These are phyloP conservation scores for Neoarius graeffei DNA, from an alignment of 2,113 vertebrate genomes.

Conservation along the genomic window DNA sequence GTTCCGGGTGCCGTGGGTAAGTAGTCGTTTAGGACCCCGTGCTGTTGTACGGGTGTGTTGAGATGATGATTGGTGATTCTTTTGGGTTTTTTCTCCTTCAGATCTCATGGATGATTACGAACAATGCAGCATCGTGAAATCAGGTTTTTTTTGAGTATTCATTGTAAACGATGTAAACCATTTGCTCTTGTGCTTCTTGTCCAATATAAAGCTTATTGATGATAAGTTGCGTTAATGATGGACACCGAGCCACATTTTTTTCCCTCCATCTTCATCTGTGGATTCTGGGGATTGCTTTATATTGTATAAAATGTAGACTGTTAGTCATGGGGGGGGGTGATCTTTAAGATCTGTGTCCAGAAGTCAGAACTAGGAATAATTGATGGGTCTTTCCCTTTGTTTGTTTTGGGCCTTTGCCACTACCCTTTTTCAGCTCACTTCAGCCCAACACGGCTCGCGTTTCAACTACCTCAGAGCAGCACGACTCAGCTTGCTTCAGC, in stretches of 20 bases:
- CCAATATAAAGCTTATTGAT: neutral
- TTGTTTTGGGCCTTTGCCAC: too few relatives aligned
- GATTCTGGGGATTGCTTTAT: neutral
- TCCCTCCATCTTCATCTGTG: neutral
- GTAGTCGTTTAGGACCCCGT: neutral
- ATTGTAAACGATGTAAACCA: neutral
- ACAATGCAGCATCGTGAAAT: neutral
- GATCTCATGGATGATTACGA: neutral
- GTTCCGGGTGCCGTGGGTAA: too few relatives aligned
- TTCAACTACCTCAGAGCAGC: too few relatives aligned
- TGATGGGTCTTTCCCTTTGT: too few relatives aligned
- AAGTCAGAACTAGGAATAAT: too few relatives aligned
- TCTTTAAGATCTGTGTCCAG: too few relatives aligned
- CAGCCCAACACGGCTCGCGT: too few relatives aligned
- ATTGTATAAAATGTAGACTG: neutral
- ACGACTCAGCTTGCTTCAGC: too few relatives aligned
- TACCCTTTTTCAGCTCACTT: too few relatives aligned
- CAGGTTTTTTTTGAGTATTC: neutral
- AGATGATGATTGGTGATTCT: neutral
- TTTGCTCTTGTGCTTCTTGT: neutral
- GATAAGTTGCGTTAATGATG: neutral
- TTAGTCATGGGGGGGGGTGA: neutral
- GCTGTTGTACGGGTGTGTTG: neutral
- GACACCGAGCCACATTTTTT: neutral
- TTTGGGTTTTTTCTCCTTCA: neutral